phyloP scores from a whole-genome alignment of 1,140 invertebrate species.

The Dinothrombium tinctorium region DNA sequence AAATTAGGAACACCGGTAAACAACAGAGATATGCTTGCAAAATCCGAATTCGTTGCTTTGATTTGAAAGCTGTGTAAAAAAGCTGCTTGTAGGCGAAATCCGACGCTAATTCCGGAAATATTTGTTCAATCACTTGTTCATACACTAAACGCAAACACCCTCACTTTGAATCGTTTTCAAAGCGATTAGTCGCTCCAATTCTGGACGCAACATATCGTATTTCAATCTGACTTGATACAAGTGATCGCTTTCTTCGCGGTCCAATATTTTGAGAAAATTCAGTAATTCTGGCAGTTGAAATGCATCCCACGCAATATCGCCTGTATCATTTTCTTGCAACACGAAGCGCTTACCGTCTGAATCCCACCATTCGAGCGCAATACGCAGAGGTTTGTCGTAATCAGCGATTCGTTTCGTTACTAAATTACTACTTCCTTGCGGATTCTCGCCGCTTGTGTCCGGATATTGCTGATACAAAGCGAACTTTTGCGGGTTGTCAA shows the following conservation, averaged over 20 bases:
- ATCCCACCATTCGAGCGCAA: slow-evolving; percentile 26
- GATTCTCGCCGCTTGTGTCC: slow-evolving; percentile 7
- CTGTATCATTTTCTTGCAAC: slow-evolving; percentile 35
- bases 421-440: no score
- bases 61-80: no score
- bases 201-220: slow-evolving; percentile 18
- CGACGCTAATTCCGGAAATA: no score
- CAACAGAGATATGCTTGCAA: no score
- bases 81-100: no score
- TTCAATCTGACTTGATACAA: slow-evolving; percentile 27
- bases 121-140: no score
- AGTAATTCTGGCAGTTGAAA: slow-evolving; percentile 33
- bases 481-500: slow-evolving; percentile 35
- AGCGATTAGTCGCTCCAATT: background rate
- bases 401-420: slow-evolving; percentile 22
- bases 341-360: slow-evolving; percentile 25
- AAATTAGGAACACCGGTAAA: no score
- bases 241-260: slow-evolving; percentile 31
- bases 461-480: slow-evolving; percentile 28
- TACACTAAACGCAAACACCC: slow-evolving; percentile 2
- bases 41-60: no score
- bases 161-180: background rate
- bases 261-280: slow-evolving; percentile 32
- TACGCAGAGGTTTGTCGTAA: slow-evolving; percentile 26
- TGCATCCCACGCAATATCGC: slow-evolving; percentile 34